phyloP scores from a whole-genome alignment of 2,888 invertebrate species.

The Nymphalis urticae region DNA sequence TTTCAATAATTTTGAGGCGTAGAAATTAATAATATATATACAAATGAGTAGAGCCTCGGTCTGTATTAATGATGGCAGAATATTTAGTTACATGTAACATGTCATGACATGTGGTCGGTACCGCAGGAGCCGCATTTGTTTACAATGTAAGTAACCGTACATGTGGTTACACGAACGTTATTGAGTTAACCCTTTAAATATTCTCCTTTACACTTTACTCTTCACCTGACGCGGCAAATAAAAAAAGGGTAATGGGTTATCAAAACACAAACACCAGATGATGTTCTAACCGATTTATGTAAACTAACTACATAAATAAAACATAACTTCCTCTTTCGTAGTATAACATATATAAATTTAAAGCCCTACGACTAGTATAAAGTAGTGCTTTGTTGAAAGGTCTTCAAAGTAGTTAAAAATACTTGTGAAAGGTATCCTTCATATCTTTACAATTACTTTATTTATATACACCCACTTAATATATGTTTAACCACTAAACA shows the following conservation, averaged over 20 bases:
- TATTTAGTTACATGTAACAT: constrained; percentile 29
- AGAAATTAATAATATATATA: background rate
- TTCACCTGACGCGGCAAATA: constrained; percentile 25
- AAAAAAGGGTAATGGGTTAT: constrained; percentile 15
- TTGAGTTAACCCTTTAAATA: constrained; percentile 30
- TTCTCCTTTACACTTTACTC: constrained; percentile 25
- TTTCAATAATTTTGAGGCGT: too few species aligned
- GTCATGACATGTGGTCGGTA: constrained; percentile 35
- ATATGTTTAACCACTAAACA: too few species aligned
- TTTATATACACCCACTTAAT: too few species aligned
- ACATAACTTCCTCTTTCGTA: too few species aligned
- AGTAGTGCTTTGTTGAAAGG: too few species aligned
- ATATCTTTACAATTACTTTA: too few species aligned
- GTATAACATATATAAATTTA: too few species aligned
- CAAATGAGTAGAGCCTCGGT: background rate
- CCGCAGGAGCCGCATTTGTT: constrained; percentile 33
- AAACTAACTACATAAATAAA: too few species aligned
- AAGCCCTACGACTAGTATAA: too few species aligned
- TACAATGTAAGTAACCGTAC: constrained; percentile 29
- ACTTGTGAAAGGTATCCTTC: too few species aligned
- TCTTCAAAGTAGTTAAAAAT: too few species aligned
- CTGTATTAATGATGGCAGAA: constrained; percentile 11
- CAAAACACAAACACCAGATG: constrained; percentile 1
- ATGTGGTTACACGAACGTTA: constrained; percentile 34
- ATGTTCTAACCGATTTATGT: background rate